Evolutionary conservation across 2,888 invertebrate species (phyloP).

Genomic region (Sinohyriopsis cumingii): DNA sequence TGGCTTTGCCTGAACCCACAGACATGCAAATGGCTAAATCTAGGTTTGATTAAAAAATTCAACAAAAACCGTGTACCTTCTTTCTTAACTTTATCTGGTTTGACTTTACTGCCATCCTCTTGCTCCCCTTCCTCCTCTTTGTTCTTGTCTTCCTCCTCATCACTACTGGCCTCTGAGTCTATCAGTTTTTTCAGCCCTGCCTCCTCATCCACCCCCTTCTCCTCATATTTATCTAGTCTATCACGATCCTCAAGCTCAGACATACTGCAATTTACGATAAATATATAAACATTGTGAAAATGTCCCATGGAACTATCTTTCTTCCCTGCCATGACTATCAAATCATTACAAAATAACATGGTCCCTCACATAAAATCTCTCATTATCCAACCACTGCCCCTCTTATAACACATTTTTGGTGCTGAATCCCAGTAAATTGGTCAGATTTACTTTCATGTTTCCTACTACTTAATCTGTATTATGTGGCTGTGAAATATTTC

Average conservation of each 20-base stretch:
- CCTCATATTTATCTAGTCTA: slow-evolving; percentile 77
- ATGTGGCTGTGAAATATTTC: no score
- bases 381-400: no score
- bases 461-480: no score
- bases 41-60: no score
- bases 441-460: no score
- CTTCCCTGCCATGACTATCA: no score
- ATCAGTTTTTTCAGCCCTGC: slow-evolving; percentile 88
- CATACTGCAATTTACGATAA: slow-evolving; percentile 37
- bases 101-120: slow-evolving; percentile 25
- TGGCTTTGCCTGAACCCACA: no score
- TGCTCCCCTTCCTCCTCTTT: slow-evolving; percentile 38
- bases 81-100: slow-evolving; percentile 28
- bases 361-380: no score
- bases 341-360: no score
- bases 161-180: slow-evolving; percentile 62
- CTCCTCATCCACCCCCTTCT: slow-evolving; percentile 92
- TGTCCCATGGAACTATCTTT: background rate
- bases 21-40: no score
- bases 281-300: background rate
- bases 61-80: slow-evolving; percentile 11
- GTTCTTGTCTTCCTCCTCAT: slow-evolving; percentile 75
- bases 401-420: no score
- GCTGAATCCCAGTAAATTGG: no score
- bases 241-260: slow-evolving; percentile 64